A percentile compares a stretch with the other conserved stretches of the same genome.
These are phyloP conservation scores for Gobiocypris rarus DNA, from an alignment of 2,113 vertebrate species.

Conservation along the genomic window DNA sequence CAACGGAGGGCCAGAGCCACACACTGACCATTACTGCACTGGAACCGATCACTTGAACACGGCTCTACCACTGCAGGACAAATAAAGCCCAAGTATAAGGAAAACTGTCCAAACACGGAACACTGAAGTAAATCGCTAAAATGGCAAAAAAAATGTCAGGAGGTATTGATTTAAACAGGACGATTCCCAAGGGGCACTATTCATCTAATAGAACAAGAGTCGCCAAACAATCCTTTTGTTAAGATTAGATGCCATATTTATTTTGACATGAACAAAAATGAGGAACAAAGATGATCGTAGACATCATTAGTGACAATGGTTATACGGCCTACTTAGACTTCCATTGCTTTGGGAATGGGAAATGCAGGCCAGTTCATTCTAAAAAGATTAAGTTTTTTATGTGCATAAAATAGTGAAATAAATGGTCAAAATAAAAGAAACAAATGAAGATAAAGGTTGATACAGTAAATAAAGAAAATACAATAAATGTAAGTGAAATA, in stretches of 20 bases:
- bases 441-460: too few species aligned
- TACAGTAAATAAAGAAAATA: too few species aligned
- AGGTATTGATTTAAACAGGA: not conserved
- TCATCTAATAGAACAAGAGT: not conserved
- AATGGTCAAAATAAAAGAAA: too few species aligned
- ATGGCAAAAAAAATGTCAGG: not conserved
- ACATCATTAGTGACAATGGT: too few species aligned
- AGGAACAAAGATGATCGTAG: too few species aligned
- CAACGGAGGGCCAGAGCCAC: conserved; percentile 80
- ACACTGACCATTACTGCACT: conserved; percentile 84
- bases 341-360: too few species aligned
- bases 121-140: not conserved
- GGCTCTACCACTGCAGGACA: conserved; percentile 64
- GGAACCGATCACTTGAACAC: conserved; percentile 72
- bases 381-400: too few species aligned
- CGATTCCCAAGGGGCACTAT: not conserved
- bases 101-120: not conserved
- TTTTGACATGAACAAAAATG: too few species aligned
- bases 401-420: too few species aligned
- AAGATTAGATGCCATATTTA: not conserved
- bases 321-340: too few species aligned
- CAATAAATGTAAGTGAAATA: too few species aligned
- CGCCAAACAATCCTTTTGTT: not conserved
- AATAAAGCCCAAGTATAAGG: not conserved
- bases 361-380: too few species aligned